Evolutionary conservation across 2,888 invertebrate species (phyloP), one percentile per base, ranked within the genome.

Genomic region (Drosophila helvetica): DNA sequence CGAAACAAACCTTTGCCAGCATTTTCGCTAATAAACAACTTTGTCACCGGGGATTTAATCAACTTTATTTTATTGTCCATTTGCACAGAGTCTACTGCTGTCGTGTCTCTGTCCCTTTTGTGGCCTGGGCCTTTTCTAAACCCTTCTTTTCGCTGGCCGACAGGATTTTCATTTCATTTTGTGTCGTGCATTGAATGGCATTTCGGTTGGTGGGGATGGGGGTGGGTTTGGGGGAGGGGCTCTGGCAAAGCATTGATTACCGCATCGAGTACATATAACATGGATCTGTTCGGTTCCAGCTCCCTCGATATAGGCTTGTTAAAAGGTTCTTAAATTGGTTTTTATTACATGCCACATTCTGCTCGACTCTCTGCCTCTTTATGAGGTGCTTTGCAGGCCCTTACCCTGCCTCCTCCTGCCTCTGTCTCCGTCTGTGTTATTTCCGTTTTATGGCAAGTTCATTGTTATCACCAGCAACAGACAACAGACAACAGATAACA

Each of bases 11-110:
- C 57, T 27, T 33, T 27, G 71, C 22, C 25, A 33, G 33, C 50
- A 30, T 62, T 69, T 30, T 68, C 50, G 56, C 64, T 56, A 74
- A 72, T 72, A 73, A 73, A 73, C 60, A 61, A 72, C 59, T 66
- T 75, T 71, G 65, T 71, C 59, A 45, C 58, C 60, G 54, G 38
- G 62, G 72, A 77, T 74, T 77, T 81, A 81, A 80, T 81, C 79
- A 79, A 81, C 72, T 81, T 81, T 70, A 73, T 78, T 69, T 60
- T 63, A 70, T 65, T 71, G 71, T 64, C 51, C 30, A 55, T 55
- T 55, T 47, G 43, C 17, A 33, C 55, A 47, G 46, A 43, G 55
- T 48, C 51, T n/a, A 2, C 12, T 1, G 12, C 33, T 33, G 30
- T 12, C 5, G 33, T 33, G 12, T 33, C 33, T 33, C 33, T 33